Base-by-base conservation (phyloP, 2,888 invertebrate species). In the Sphaerophoria rueppellii region DNA sequence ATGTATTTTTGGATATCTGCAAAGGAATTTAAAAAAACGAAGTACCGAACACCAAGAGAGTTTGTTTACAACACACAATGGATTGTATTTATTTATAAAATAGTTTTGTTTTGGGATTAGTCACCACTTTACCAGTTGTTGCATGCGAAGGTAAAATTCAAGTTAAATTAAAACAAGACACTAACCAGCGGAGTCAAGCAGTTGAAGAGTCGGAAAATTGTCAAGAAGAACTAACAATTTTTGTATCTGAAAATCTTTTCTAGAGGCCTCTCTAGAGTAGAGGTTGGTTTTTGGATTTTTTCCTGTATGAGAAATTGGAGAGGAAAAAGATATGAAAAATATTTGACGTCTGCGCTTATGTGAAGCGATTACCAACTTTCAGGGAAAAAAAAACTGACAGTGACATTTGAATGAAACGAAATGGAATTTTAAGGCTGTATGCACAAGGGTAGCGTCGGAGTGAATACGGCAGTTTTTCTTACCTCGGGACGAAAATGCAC, bases 91-190 rank as follows among this genome's bases (percentile, higher is more conserved):
- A 57, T 50, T 61, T 72, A 35, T 16, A 43, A 71, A 77, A 35
- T 55, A n/a, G 4, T 67, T 37, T 52, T 67, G 50, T 48, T 9
- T 48, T 12, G 32, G 16, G 34, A 58, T 61, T 79, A 58, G 7
- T 24, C 48, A 50, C 43, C 40, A 54, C 9, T 12, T 14, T 12
- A 48, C 9, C 48, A 60, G 2, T 57, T 55, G 35, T 57, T 60
- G 86, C 86, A 87, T 83, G 87, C 87, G 86, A 76, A 87, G 87
- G 24, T 86, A 77, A 87, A 87, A 85, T 86, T 67, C 87, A 85
- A 86, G 80, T 79, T 77, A 87, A 75, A 87, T 87, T 5, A 43
- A 43, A 43, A 43, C 43, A 43, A 11, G 11, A 9, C 78, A 82
- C 73, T 85, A 87, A 89, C 87, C 88, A 81, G 12, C 12, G 78